phyloP scores from a whole-genome alignment of 2,888 invertebrate species.

The Nomada flava region DNA sequence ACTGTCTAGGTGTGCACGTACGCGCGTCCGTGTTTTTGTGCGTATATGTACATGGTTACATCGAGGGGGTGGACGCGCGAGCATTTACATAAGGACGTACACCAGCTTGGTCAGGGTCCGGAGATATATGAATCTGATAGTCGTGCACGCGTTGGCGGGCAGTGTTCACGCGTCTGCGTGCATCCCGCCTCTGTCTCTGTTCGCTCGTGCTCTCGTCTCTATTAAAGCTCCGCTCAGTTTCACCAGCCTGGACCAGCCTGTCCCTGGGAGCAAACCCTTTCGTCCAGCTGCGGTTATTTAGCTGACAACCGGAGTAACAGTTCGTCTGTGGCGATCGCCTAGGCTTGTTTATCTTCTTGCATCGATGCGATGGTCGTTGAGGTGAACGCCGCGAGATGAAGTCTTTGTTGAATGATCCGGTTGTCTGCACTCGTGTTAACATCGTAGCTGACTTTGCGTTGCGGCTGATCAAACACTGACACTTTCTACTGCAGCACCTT shows the following conservation, averaged over 20 bases:
- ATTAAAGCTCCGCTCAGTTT: constrained; percentile 75
- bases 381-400: too few species aligned
- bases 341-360: background rate
- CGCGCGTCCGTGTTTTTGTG: background rate
- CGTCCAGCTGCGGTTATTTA: constrained; percentile 33
- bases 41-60: background rate
- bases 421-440: too few species aligned
- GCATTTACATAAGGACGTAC: constrained; percentile 52
- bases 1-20: constrained; percentile 1
- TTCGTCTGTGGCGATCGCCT: background rate
- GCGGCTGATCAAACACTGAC: too few species aligned
- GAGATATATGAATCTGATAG: constrained; percentile 37
- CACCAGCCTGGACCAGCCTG: constrained; percentile 50
- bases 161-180: constrained; percentile 21
- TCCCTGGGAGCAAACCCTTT: constrained; percentile 11
- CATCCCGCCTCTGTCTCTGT: constrained; percentile 6
- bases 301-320: background rate
- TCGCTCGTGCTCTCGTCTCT: constrained; percentile 63
- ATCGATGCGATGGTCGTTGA: too few species aligned
- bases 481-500: too few species aligned
- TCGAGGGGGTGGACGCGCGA: background rate
- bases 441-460: too few species aligned
- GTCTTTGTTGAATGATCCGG: too few species aligned
- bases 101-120: constrained; percentile 22
- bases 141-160: background rate